A percentile compares a stretch with the other conserved stretches of the same genome.
Conservation (phyloP, 2,888 invertebrate species). For the Lypha dubia region DNA sequence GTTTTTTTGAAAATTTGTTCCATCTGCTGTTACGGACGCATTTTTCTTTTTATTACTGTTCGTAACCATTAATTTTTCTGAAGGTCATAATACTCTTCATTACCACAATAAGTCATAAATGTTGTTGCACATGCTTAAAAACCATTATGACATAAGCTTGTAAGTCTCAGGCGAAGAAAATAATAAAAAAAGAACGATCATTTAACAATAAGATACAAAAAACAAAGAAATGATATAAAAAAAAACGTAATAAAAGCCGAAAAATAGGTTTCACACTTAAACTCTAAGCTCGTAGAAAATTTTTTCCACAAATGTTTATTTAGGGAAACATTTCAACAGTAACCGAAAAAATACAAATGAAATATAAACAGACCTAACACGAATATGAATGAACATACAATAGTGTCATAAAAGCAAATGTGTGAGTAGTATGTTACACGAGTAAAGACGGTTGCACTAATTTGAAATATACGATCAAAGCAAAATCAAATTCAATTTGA, state of each 20-base stretch:
- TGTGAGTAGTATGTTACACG: background rate
- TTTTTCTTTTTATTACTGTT: constrained; percentile 12
- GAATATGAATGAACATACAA: constrained; percentile 6
- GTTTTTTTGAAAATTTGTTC: background rate
- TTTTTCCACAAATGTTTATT: constrained; percentile 45
- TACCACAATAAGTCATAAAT: constrained; percentile 50
- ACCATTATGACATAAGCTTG: constrained; percentile 52
- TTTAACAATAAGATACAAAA: constrained; percentile 28
- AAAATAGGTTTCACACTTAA: constrained; percentile 54
- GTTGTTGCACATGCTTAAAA: constrained; percentile 34
- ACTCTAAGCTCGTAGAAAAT: background rate
- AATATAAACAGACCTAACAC: background rate
- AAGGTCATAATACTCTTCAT: constrained; percentile 55
- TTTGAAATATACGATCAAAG: constrained; percentile 60
- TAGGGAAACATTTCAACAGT: constrained; percentile 57
- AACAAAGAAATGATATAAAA: constrained; percentile 23
- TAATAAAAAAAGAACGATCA: constrained; percentile 26
- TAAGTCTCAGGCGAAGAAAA: constrained; percentile 27
- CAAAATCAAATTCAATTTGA: constrained; percentile 48
- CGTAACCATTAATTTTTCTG: constrained; percentile 17
- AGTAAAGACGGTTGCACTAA: constrained; percentile 61
- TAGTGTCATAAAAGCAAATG: constrained; percentile 39
- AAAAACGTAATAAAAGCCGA: constrained; percentile 3
- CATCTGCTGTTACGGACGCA: background rate
- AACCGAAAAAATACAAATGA: background rate